These are phyloP conservation scores for Gastrophryne carolinensis DNA, from an alignment of 2,797 vertebrate genomes.

Conservation along the genomic window DNA sequence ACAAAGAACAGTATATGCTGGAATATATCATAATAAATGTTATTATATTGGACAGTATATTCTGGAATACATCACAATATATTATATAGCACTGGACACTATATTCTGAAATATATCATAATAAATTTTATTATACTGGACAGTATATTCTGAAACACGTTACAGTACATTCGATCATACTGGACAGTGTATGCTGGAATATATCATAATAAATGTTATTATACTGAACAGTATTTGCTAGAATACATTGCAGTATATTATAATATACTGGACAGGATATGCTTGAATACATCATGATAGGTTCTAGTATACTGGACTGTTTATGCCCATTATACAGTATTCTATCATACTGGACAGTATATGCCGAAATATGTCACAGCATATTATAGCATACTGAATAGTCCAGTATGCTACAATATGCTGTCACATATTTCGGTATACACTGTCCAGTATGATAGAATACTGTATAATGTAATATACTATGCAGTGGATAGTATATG, in stretches of 20 bases:
- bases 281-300: too few relatives aligned
- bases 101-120: background rate
- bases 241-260: background rate
- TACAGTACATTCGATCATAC: background rate
- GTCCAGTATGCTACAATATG: too few relatives aligned
- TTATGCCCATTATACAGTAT: background rate
- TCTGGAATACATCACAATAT: background rate
- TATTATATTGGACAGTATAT: background rate
- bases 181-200: background rate
- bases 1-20: background rate
- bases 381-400: too few relatives aligned
- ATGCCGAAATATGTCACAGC: background rate
- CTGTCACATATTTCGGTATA: background rate
- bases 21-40: background rate
- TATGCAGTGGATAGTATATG: too few relatives aligned
- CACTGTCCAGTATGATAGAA: background rate
- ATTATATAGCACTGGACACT: background rate
- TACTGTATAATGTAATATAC: background rate
- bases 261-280: background rate
- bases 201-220: background rate
- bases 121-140: background rate
- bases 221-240: background rate
- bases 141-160: background rate
- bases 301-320: too few relatives aligned
- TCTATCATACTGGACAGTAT: background rate